Conservation (phyloP, 2,113 vertebrate genomes). For the Tringa solitaria region DNA sequence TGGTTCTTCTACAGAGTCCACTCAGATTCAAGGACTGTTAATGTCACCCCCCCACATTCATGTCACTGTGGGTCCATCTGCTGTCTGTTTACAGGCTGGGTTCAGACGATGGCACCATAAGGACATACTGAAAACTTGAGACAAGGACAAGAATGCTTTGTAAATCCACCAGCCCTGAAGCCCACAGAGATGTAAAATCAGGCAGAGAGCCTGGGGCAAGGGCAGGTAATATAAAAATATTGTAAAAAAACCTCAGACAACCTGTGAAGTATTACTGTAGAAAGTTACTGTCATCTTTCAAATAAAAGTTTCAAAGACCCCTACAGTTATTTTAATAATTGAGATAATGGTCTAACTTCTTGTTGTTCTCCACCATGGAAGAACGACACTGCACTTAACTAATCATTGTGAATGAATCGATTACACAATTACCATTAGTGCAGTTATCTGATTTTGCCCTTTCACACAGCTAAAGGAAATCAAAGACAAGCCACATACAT, state of each 20-base stretch:
- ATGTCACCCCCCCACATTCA: not conserved
- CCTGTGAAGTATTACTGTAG: not conserved
- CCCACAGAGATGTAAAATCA: not conserved
- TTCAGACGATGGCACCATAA: not conserved
- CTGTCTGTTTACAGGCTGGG: not conserved
- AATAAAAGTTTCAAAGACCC: not conserved
- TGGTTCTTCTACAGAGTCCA: not conserved
- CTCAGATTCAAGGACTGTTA: not conserved
- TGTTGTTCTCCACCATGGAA: not conserved
- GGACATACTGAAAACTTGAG: not conserved
- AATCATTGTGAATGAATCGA: not conserved
- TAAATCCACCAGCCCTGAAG: not conserved
- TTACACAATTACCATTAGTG: not conserved
- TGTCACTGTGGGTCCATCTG: not conserved
- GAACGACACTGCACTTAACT: not conserved
- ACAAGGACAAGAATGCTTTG: not conserved
- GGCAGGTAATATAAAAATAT: not conserved
- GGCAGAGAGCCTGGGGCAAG: not conserved
- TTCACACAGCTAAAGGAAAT: not conserved
- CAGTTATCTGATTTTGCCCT: not conserved
- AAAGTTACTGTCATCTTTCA: not conserved
- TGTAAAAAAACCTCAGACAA: accelerated
- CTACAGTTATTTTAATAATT: not conserved
- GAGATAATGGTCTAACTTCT: not conserved
- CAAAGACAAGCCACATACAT: not conserved